These are phyloP conservation scores for Chrysolina oricalcia DNA, from an alignment of 2,888 invertebrate genomes.

Conservation along the genomic window DNA sequence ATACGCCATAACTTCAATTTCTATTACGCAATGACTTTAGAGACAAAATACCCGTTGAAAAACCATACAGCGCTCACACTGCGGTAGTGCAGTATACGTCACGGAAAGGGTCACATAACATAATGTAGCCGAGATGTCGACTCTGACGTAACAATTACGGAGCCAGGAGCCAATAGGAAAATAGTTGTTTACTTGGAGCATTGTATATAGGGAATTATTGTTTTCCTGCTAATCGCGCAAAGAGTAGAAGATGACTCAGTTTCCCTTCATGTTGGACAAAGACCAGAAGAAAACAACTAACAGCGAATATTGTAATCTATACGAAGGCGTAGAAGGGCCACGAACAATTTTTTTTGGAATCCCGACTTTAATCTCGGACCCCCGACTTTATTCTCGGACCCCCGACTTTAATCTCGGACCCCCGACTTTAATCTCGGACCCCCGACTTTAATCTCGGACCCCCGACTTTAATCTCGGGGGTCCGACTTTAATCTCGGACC, in stretches of 20 bases:
- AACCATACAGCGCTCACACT: neutral
- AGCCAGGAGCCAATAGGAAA: constrained; percentile 16
- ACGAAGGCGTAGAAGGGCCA: too few relatives aligned
- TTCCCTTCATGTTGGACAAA: neutral
- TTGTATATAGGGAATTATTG: constrained; percentile 2
- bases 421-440: too few relatives aligned
- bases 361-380: too few relatives aligned
- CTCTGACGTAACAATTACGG: constrained; percentile 8
- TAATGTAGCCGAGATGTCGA: neutral
- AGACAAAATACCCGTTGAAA: neutral
- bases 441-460: too few relatives aligned
- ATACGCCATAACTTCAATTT: neutral
- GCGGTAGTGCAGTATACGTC: constrained; percentile 1
- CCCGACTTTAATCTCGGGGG: too few relatives aligned
- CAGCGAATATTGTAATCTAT: neutral
- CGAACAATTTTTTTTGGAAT: too few relatives aligned
- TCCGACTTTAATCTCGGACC: too few relatives aligned
- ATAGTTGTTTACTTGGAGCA: constrained; percentile 13
- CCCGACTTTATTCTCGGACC: too few relatives aligned
- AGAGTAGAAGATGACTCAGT: constrained; percentile 1
- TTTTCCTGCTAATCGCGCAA: neutral
- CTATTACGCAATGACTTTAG: neutral
- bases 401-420: too few relatives aligned
- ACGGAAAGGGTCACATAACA: constrained; percentile 5
- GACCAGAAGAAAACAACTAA: neutral